Evolutionary conservation across 2,113 vertebrate genomes (phyloP), one percentile per base, ranked within the genome.

Genomic region (Orcinus orca): DNA sequence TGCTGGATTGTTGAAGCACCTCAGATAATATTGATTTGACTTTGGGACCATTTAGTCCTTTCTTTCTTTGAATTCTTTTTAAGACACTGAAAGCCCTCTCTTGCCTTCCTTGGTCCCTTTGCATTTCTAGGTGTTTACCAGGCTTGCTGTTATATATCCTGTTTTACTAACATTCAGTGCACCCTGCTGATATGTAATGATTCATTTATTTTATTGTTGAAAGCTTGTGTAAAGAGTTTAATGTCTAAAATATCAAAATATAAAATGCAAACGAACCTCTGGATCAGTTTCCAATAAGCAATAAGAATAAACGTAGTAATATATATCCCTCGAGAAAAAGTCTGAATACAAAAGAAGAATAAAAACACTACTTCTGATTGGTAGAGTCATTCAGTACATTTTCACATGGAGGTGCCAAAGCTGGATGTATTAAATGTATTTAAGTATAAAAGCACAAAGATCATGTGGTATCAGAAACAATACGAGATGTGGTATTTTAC

Each of bases 341-440:
- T 70, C 70, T 93, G 60, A 96, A 38, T 84, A 23, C 13, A n/a
- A 84, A 93, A 88, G 80, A 0, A 68, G 33, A 93, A 82, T 65
- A 81, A 65, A 93, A 5, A 44, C 68, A 81, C 53, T 85, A 80
- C 58, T 74, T 77, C 97, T 97, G 9, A 92, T 38, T 93, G 36
- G 83, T 97, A 70, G 55, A 88, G 65, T 0, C 13, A 88, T 29
- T 93, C 50, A 93, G 96, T 95, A 95, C 87, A 95, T 71, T 93
- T 88, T 93, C 94, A 65, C 76, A 94, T 89, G 12, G 2, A 95
- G 21, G 1, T 73, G 14, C 2, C 10, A 36, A 95, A 85, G 1
- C 14, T 90, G 20, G 6, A 90, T 31, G 63, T 81, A 89, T 96
- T 98, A 97, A 88, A 88, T 89, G 4, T 87, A 21, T 95, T 94